phyloP scores from a whole-genome alignment of 2,888 invertebrate genomes.

The Melinaea menophilus region DNA sequence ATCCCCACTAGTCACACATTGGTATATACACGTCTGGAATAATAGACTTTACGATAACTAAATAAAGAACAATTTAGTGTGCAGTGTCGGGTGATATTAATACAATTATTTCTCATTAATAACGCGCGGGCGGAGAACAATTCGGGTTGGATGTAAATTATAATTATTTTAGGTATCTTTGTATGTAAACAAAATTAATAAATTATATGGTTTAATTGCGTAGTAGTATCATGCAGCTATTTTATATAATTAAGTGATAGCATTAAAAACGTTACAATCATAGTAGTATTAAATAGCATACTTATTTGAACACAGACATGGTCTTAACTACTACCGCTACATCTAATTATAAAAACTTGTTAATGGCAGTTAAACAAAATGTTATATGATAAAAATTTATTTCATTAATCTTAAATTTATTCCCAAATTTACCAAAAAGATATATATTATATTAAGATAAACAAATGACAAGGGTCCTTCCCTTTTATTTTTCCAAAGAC shows the following conservation, averaged over 20 bases:
- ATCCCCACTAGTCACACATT: conserved; percentile 7
- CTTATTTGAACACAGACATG: too few species aligned
- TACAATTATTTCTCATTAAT: conserved; percentile 30
- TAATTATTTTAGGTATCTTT: conserved; percentile 20
- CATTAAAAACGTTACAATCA: background rate
- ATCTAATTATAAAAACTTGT: too few species aligned
- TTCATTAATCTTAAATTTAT: too few species aligned
- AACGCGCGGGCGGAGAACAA: conserved; percentile 27
- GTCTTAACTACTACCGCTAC: too few species aligned
- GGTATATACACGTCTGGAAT: background rate
- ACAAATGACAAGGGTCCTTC: background rate
- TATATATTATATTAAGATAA: too few species aligned
- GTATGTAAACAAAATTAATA: conserved; percentile 15
- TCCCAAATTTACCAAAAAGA: too few species aligned
- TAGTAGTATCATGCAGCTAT: background rate
- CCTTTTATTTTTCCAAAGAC: conserved; percentile 5
- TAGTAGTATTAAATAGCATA: too few species aligned
- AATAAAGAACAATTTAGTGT: conserved; percentile 17
- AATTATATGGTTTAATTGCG: conserved; percentile 12
- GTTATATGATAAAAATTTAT: too few species aligned
- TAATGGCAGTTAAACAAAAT: too few species aligned
- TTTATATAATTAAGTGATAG: background rate
- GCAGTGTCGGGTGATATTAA: conserved; percentile 12
- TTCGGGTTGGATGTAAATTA: conserved; percentile 23
- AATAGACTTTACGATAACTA: conserved; percentile 9